A percentile compares a stretch with the other conserved stretches of the same genome.
These are phyloP conservation scores for Cabera pusaria DNA, from an alignment of 2,888 invertebrate genomes.

Conservation along the genomic window DNA sequence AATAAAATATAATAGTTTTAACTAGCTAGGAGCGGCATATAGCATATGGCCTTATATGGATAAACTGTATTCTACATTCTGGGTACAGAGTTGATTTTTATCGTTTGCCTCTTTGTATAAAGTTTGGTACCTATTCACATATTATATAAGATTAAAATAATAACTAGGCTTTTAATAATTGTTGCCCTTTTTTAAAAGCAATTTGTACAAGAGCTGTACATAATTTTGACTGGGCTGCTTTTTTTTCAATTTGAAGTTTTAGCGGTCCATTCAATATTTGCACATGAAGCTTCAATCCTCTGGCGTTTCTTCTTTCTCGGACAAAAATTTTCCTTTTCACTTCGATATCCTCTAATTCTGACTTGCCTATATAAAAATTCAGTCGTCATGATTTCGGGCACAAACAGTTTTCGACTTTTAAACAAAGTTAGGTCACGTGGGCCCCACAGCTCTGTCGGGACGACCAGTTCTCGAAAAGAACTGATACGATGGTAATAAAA, in stretches of 20 bases:
- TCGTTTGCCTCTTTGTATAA: no score
- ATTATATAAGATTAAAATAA: no score
- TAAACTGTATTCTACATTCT: no score
- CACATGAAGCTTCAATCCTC: constrained; percentile 25
- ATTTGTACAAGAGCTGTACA: no score
- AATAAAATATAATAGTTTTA: no score
- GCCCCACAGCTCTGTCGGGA: constrained; percentile 59
- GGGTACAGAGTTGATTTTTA: no score
- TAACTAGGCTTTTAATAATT: no score
- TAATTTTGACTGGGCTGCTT: no score
- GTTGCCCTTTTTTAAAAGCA: no score
- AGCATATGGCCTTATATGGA: no score
- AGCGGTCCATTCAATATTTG: constrained; percentile 51
- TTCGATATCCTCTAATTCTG: constrained; percentile 60
- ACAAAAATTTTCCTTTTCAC: constrained; percentile 23
- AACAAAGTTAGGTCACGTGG: constrained; percentile 59
- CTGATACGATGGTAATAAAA: constrained; percentile 35
- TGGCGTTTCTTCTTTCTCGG: constrained; percentile 1
- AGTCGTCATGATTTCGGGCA: constrained; percentile 76
- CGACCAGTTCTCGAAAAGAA: constrained; percentile 38
- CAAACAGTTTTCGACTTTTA: constrained; percentile 73
- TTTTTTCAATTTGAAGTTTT: constrained; percentile 51
- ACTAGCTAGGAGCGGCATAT: no score
- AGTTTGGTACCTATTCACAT: no score
- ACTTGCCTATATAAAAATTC: constrained; percentile 77